Evolutionary conservation across 2,113 vertebrate species (phyloP).

Genomic region (Trematocara zebra): DNA sequence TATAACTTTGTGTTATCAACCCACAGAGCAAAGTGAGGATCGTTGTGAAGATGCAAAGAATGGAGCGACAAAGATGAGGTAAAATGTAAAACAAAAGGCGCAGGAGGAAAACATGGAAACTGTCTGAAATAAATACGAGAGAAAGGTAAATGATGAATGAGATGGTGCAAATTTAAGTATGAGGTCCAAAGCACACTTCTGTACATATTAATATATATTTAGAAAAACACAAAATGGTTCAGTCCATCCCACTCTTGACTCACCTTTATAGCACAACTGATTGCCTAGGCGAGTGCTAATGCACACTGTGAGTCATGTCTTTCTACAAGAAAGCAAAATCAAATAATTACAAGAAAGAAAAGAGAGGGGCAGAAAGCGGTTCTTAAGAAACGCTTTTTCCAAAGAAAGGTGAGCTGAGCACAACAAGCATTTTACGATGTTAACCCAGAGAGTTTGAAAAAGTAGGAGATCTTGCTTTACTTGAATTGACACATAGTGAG

Average conservation of each 20-base stretch:
- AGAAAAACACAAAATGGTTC: not conserved
- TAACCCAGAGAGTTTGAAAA: not conserved
- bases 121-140: not conserved
- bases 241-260: not conserved
- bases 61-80: not conserved
- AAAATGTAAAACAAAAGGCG: not conserved
- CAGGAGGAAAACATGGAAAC: not conserved
- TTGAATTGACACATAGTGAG: not conserved
- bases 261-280: not conserved
- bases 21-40: not conserved
- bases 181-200: not conserved
- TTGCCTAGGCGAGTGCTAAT: not conserved
- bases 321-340: not conserved
- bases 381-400: not conserved
- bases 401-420: not conserved
- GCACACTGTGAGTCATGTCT: not conserved
- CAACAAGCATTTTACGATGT: not conserved
- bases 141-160: not conserved
- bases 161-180: not conserved
- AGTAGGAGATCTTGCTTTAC: not conserved
- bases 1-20: not conserved
- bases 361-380: not conserved
- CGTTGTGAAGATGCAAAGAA: not conserved
- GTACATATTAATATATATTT: not conserved
- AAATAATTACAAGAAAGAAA: not conserved